Conservation (phyloP, 2,113 vertebrate species). For the Pycnonotus jocosus region DNA sequence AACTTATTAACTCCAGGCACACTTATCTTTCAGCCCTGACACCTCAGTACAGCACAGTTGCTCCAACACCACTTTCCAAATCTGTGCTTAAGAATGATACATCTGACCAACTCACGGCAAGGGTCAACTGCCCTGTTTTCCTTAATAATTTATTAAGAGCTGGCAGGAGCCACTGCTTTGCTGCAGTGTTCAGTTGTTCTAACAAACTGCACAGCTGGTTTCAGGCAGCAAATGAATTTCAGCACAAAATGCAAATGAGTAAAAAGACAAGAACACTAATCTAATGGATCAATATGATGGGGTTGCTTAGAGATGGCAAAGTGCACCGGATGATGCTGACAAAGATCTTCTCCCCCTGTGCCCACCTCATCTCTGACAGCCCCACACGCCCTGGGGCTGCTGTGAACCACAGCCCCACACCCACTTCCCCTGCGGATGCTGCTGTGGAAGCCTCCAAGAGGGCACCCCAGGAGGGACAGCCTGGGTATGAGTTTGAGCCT, state of each 20-base stretch:
- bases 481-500: not conserved
- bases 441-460: not conserved
- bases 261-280: not conserved
- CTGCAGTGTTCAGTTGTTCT: not conserved
- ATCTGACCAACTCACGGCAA: not conserved
- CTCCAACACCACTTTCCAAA: not conserved
- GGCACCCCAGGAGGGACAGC: not conserved
- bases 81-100: not conserved
- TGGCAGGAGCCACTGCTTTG: not conserved
- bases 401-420: not conserved
- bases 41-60: not conserved
- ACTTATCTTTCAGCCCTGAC: not conserved
- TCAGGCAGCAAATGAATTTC: not conserved
- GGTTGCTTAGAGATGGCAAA: not conserved
- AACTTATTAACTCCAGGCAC: not conserved
- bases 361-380: not conserved
- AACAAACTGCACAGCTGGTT: not conserved
- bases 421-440: not conserved
- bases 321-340: not conserved
- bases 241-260: not conserved
- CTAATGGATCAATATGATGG: accelerated
- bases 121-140: not conserved
- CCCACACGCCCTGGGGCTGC: accelerated
- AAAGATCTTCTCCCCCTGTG: not conserved
- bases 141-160: not conserved